Evolutionary conservation across 2,888 invertebrate species (phyloP).

Genomic region (Hedychridium roseum): DNA sequence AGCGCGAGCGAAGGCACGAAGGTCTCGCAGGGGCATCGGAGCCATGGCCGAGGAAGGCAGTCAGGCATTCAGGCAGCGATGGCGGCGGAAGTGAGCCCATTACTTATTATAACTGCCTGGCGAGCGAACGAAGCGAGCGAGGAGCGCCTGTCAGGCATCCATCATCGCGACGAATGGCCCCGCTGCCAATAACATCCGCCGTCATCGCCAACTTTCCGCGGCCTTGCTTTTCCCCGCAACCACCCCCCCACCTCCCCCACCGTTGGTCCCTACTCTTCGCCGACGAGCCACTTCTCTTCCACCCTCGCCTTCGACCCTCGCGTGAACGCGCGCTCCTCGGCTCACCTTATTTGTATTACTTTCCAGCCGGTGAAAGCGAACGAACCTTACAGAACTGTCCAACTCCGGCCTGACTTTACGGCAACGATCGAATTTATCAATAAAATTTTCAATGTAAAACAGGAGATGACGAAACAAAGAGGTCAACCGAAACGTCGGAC

Average conservation of each 20-base stretch:
- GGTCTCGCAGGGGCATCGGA: constrained; percentile 46
- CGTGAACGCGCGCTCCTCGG: too few species aligned
- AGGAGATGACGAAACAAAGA: too few species aligned
- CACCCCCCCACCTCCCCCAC: too few species aligned
- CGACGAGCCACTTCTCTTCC: constrained; percentile 13
- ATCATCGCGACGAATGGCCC: constrained; percentile 63
- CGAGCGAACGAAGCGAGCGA: constrained; percentile 50
- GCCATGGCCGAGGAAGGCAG: constrained; percentile 42
- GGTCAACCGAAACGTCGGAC: too few species aligned
- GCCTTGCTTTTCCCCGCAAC: too few species aligned
- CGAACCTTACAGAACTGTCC: too few species aligned
- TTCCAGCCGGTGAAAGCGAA: too few species aligned
- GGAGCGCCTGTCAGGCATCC: constrained; percentile 62
- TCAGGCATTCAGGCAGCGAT: constrained; percentile 44
- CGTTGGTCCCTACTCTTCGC: constrained; percentile 12
- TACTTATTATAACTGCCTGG: constrained; percentile 64
- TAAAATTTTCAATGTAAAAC: too few species aligned
- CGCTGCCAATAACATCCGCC: constrained; percentile 64
- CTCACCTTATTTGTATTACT: too few species aligned
- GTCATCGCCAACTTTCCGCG: constrained; percentile 63
- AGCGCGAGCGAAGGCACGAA: constrained; percentile 32
- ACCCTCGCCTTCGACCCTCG: constrained; percentile 3
- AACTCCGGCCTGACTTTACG: too few species aligned
- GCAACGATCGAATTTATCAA: too few species aligned
- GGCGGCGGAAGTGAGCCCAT: constrained; percentile 63